A percentile compares a stretch with the other conserved stretches of the same genome.
phyloP scores from a whole-genome alignment of 1,140 invertebrate species.

The Ostrea edulis region DNA sequence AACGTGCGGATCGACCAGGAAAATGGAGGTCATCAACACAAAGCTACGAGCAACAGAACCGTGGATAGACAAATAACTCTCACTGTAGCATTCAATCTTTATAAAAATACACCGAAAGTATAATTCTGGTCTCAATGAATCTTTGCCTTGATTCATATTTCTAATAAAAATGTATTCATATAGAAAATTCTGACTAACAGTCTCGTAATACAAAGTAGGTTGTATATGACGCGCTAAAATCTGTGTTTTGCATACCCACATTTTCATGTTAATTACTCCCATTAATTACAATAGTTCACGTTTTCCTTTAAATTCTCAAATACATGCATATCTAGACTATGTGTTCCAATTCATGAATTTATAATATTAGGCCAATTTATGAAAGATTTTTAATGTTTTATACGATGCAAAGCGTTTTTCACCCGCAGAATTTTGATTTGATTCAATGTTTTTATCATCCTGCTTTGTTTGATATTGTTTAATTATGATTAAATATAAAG shows the following conservation, averaged over 20 bases:
- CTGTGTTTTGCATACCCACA: slow-evolving; percentile 16
- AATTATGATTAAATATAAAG: not conserved
- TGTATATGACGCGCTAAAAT: not conserved
- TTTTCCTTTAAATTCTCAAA: not conserved
- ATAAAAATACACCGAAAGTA: too few species aligned
- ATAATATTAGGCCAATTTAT: not conserved
- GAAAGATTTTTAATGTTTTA: slow-evolving; percentile 17
- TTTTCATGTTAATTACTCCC: slow-evolving; percentile 14
- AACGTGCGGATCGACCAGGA: not conserved
- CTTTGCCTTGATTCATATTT: too few species aligned
- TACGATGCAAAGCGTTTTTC: not conserved
- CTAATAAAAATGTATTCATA: not conserved
- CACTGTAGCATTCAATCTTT: too few species aligned
- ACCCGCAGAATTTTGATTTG: not conserved
- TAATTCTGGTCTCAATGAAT: too few species aligned
- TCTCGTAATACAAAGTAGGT: not conserved
- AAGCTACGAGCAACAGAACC: not conserved
- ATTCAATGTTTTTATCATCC: not conserved
- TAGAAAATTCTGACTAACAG: not conserved
- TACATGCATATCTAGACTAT: not conserved
- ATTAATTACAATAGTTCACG: not conserved
- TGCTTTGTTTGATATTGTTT: not conserved
- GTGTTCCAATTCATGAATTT: not conserved
- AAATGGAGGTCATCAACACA: not conserved
- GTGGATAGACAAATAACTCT: not conserved